Conservation (phyloP, 2,797 vertebrate species). For the Urophycis tenuis region DNA sequence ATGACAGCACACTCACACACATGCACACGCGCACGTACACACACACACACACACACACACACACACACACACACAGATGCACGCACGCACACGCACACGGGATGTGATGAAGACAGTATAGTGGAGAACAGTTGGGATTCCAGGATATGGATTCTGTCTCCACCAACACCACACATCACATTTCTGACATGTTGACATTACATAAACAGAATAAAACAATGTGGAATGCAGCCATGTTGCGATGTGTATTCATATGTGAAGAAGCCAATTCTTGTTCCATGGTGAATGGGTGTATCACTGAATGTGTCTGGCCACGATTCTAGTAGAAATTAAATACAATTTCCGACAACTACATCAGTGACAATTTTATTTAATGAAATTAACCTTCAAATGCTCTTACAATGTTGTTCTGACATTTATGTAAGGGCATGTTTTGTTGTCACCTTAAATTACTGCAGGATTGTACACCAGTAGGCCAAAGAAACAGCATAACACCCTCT, state of each 20-base stretch:
- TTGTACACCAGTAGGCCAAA: neutral
- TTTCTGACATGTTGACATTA: no score
- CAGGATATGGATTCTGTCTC: no score
- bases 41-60: neutral
- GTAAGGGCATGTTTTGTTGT: neutral
- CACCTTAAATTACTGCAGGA: neutral
- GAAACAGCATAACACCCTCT: neutral
- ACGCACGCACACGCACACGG: neutral
- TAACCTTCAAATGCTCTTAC: no score
- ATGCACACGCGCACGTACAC: neutral
- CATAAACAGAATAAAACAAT: neutral
- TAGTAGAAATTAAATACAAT: neutral
- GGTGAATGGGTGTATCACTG: no score
- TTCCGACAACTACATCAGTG: no score
- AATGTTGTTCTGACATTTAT: neutral
- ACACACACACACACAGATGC: no score
- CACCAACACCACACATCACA: no score
- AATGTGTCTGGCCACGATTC: neutral
- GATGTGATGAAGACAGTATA: no score
- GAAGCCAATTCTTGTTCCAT: neutral
- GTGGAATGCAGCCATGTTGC: neutral
- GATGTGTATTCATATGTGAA: neutral
- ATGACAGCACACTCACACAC: constrained; percentile 26
- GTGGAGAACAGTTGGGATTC: no score
- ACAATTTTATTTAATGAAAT: no score